phyloP scores from a whole-genome alignment of 2,888 invertebrate genomes.

The Mesoligia furuncula region DNA sequence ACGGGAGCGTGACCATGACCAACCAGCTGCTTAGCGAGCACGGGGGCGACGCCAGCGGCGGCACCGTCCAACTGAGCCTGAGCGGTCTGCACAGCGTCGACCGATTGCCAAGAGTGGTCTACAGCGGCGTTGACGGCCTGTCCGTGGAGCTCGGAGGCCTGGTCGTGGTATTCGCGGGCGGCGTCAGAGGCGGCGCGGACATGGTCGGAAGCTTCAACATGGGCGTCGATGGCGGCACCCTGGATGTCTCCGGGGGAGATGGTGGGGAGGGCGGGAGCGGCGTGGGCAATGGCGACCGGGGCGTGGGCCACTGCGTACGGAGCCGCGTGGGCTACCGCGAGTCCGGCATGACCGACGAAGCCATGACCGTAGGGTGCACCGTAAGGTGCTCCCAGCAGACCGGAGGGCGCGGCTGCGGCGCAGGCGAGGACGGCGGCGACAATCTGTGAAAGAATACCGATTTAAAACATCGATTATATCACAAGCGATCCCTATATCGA shows the following conservation, averaged over 20 bases:
- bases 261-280: constrained; percentile 80
- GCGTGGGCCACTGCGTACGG: constrained; percentile 71
- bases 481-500: constrained; percentile 51
- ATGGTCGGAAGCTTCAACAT: constrained; percentile 86
- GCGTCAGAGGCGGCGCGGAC: constrained; percentile 86
- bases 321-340: constrained; percentile 73
- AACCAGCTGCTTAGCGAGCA: constrained; percentile 85
- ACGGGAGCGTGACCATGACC: constrained; percentile 82
- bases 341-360: constrained; percentile 68
- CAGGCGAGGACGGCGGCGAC: constrained; percentile 89
- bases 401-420: constrained; percentile 86
- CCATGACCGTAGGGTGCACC: constrained; percentile 78
- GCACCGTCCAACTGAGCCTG: constrained; percentile 86
- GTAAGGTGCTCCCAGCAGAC: constrained; percentile 82
- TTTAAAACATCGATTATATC: constrained; percentile 65
- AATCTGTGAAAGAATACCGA: constrained; percentile 84
- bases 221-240: constrained; percentile 87
- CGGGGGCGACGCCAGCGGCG: constrained; percentile 86
- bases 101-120: constrained; percentile 87
- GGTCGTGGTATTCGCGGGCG: constrained; percentile 86
- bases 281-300: constrained; percentile 75
- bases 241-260: constrained; percentile 87
- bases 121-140: constrained; percentile 87
- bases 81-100: constrained; percentile 86
- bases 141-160: constrained; percentile 85